A percentile compares a stretch with the other conserved stretches of the same genome.
These are phyloP conservation scores for Sphenodon punctatus DNA, from an alignment of 2,797 vertebrate genomes.

Conservation along the genomic window DNA sequence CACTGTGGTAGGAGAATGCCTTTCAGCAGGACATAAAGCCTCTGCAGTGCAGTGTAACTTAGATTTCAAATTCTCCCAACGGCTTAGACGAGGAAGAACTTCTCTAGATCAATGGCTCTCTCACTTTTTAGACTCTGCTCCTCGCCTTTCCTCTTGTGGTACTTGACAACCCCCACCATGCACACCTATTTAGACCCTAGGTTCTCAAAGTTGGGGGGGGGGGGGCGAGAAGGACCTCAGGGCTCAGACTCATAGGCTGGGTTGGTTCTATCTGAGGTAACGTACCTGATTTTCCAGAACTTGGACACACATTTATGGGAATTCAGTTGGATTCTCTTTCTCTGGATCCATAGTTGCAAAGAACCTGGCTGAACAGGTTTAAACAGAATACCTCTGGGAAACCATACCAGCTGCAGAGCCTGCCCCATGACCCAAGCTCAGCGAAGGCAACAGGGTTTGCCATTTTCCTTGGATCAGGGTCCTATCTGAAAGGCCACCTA, in stretches of 20 bases:
- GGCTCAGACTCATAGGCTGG: too few species aligned
- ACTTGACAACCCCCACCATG: too few species aligned
- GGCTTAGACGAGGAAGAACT: background rate
- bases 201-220: too few species aligned
- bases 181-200: too few species aligned
- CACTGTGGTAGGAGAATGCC: background rate
- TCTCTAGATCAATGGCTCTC: background rate
- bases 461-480: too few species aligned
- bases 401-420: background rate
- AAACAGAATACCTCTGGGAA: conserved; percentile 11
- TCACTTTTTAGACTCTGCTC: too few species aligned
- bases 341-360: background rate
- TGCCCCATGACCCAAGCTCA: background rate
- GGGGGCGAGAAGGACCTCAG: too few species aligned
- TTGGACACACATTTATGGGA: background rate
- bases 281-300: background rate
- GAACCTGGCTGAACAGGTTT: conserved; percentile 15
- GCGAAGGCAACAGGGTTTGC: background rate
- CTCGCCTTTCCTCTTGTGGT: too few species aligned
- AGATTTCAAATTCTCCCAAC: background rate
- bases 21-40: background rate
- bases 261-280: background rate
- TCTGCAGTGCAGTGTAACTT: background rate
- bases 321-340: background rate
- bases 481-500: too few species aligned